Percentiles rank a stretch among this genome's conserved stretches.
phyloP scores from a whole-genome alignment of 1,140 invertebrate species.

The Planococcus citri region DNA sequence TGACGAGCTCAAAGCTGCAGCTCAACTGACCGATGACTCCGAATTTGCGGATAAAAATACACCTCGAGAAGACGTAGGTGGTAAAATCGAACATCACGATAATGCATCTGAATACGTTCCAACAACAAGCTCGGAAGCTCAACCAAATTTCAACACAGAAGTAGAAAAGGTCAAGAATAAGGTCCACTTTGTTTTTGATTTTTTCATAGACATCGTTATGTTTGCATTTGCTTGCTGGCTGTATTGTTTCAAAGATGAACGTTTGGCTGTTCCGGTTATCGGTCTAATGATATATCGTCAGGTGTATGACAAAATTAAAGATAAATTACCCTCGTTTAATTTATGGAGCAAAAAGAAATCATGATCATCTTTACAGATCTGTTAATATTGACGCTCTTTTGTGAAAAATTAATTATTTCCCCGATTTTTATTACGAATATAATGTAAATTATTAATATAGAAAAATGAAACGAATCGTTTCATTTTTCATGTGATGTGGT shows the following conservation, averaged over 20 bases:
- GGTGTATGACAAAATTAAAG: conserved; percentile 44
- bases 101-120: not conserved
- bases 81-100: not conserved
- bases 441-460: too few species aligned
- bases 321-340: conserved; percentile 31
- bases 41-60: conserved; percentile 32
- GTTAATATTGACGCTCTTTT: too few species aligned
- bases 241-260: conserved; percentile 63
- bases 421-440: too few species aligned
- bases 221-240: conserved; percentile 52
- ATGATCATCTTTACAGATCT: not conserved
- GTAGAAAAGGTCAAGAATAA: not conserved
- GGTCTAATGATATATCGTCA: conserved; percentile 60
- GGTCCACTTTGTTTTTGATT: not conserved
- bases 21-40: conserved; percentile 35
- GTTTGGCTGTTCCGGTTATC: conserved; percentile 59
- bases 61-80: conserved; percentile 52
- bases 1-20: conserved; percentile 47
- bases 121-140: not conserved
- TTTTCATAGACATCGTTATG: not conserved
- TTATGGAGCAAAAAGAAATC: not conserved
- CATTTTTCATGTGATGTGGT: too few species aligned
- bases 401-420: too few species aligned
- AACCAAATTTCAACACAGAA: not conserved
- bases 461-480: too few species aligned